Evolutionary conservation across 2,888 invertebrate species (phyloP).

Genomic region (Scaptomyza caliginosa): DNA sequence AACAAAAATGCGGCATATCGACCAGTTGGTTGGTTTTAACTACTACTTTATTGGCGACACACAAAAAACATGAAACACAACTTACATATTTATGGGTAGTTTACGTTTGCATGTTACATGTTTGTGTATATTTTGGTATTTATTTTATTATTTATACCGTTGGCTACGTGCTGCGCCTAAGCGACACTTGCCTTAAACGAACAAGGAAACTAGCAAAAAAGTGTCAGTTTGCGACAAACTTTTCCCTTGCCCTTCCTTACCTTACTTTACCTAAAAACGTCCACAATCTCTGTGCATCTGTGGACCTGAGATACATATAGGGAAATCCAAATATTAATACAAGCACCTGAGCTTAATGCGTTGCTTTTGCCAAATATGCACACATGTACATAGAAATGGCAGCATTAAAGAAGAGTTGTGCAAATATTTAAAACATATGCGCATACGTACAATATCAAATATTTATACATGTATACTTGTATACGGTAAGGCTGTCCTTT

Average conservation of each 20-base stretch:
- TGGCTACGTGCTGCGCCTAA: conserved; percentile 62
- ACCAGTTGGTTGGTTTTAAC: conserved; percentile 42
- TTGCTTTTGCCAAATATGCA: background rate
- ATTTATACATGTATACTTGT: background rate
- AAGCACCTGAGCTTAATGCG: background rate
- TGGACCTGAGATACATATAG: background rate
- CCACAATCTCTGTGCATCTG: conserved; percentile 1
- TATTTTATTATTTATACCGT: conserved; percentile 73
- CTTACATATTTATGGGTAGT: background rate
- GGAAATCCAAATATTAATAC: background rate
- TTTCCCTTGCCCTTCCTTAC: background rate
- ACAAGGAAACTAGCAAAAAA: conserved; percentile 16
- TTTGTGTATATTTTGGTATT: conserved; percentile 35
- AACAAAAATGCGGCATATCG: conserved; percentile 70
- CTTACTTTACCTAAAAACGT: background rate
- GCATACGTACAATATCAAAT: background rate
- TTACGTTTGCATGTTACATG: background rate
- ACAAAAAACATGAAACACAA: background rate
- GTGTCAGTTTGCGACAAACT: conserved; percentile 13
- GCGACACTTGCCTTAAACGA: conserved; percentile 16
- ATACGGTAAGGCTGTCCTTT: background rate
- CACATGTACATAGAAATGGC: background rate
- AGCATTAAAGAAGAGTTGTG: background rate
- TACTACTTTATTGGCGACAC: background rate
- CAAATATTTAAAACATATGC: background rate